Base-by-base conservation (phyloP, 2,113 vertebrate genomes). In the Notothenia coriiceps region DNA sequence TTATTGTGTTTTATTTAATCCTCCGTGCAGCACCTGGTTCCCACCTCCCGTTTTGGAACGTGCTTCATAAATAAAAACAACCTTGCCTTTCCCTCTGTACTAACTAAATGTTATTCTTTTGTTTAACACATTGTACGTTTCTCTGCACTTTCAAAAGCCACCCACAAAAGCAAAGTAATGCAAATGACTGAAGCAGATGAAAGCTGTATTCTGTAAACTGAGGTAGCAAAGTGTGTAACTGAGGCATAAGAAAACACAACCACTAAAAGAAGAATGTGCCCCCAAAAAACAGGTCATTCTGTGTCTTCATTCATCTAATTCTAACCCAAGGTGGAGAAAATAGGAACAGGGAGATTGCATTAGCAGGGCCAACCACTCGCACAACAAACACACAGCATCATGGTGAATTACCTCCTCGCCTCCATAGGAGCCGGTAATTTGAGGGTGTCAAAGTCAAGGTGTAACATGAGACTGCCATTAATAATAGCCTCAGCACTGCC, bases 391-490 rank as follows among this genome's bases (percentile, higher is more conserved):
- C 33, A 76, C 51, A 57, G 51, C 65, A 75, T 81, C 61, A 33
- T 46, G 54, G 83, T 83, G 66, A 87, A 86, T 87, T 62, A 87
- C 62, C 54, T 55, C 74, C 73, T 64, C 49, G 29, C 63, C 80
- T 81, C 55, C 49, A 57, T 20, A 65, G 64, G 67, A 72, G 67
- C 70, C 52, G 14, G 62, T 66, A 83, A 76, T 80, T 80, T 51
- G 62, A 80, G 80, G 52, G 56, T 83, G 86, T 86, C 76, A 88
- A 82, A 86, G 83, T 83, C 79, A 88, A 88, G 76, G 82, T 86
- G 88, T 66, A 90, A 91, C 82, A 86, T 70, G 84, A 86, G 52
- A 71, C 77, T 17, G 51, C 35, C 46, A 80, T 87, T 83, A 86
- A 88, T 83, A 88, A 79, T 51, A 88, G 49, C 79, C 25, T 10